Evolutionary conservation across 2,888 invertebrate genomes (phyloP).

Genomic region (Drosophila algonquin): DNA sequence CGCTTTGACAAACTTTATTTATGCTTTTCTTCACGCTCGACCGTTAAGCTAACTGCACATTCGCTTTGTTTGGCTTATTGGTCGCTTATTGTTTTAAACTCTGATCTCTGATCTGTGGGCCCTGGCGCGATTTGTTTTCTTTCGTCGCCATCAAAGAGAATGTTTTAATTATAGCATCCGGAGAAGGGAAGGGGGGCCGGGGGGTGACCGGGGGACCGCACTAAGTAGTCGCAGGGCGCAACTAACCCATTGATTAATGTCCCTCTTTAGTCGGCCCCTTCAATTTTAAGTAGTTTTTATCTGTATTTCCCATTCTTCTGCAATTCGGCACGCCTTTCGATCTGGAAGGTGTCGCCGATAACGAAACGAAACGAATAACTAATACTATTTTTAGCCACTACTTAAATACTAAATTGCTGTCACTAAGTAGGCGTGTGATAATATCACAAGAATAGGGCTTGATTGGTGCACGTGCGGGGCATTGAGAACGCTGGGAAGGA

Average conservation of each 20-base stretch:
- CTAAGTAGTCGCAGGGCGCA: conserved; percentile 8
- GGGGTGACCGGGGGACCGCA: conserved; percentile 21
- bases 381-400: conserved; percentile 12
- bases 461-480: conserved; percentile 35
- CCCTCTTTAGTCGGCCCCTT: conserved; percentile 22
- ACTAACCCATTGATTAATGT: conserved; percentile 33
- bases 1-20: conserved; percentile 60
- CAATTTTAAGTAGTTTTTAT: conserved; percentile 21
- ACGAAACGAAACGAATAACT: conserved; percentile 15
- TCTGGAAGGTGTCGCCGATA: conserved; percentile 15
- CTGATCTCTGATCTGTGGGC: conserved; percentile 53
- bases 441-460: conserved; percentile 18
- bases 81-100: conserved; percentile 69
- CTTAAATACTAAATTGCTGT: conserved; percentile 21
- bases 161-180: conserved; percentile 59
- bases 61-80: conserved; percentile 74
- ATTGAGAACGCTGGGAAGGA: background rate
- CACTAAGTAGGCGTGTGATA: conserved; percentile 36
- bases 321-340: conserved; percentile 37
- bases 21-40: conserved; percentile 72
- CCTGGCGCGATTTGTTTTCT: conserved; percentile 69
- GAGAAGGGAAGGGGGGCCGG: background rate
- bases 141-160: conserved; percentile 36
- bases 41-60: conserved; percentile 80
- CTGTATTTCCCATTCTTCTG: background rate